These are phyloP conservation scores for Pheosia tremula DNA, from an alignment of 2,888 invertebrate species.

Conservation along the genomic window DNA sequence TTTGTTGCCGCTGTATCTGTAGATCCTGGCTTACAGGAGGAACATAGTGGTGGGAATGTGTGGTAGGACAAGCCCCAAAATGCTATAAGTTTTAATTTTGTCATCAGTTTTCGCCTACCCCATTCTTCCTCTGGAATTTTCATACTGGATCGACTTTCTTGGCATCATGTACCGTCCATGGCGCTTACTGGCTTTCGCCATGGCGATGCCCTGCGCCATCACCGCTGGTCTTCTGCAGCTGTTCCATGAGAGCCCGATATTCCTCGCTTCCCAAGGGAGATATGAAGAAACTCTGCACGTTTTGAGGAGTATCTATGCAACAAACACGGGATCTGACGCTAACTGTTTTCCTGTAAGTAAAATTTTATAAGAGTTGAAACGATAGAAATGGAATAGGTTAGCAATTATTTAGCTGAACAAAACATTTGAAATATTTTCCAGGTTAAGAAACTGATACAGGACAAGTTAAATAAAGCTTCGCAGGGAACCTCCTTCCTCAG, in stretches of 20 bases:
- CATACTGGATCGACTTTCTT: conserved; percentile 70
- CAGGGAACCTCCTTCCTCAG: conserved; percentile 57
- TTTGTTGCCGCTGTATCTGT: too few relatives aligned
- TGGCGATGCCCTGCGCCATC: conserved; percentile 86
- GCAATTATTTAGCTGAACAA: not conserved
- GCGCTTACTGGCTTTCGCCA: conserved; percentile 88
- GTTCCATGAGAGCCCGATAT: conserved; percentile 93
- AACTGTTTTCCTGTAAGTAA: conserved; percentile 69
- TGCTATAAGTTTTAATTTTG: conserved; percentile 14
- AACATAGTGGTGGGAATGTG: too few relatives aligned
- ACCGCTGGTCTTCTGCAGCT: conserved; percentile 84
- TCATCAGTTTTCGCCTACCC: conserved; percentile 86
- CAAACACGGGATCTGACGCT: conserved; percentile 64
- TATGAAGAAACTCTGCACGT: conserved; percentile 83
- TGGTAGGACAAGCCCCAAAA: too few relatives aligned
- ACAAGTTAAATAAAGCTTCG: conserved; percentile 64
- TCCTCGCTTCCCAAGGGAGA: conserved; percentile 85
- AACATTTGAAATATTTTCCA: conserved; percentile 28
- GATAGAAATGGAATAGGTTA: not conserved
- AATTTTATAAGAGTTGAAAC: not conserved
- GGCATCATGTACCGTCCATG: conserved; percentile 87
- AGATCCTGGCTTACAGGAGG: too few relatives aligned
- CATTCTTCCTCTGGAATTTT: conserved; percentile 85
- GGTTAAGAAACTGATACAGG: conserved; percentile 65
- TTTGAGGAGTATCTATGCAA: conserved; percentile 66